phyloP scores from a whole-genome alignment of 2,797 vertebrate genomes.

The Decapterus maruadsi region DNA sequence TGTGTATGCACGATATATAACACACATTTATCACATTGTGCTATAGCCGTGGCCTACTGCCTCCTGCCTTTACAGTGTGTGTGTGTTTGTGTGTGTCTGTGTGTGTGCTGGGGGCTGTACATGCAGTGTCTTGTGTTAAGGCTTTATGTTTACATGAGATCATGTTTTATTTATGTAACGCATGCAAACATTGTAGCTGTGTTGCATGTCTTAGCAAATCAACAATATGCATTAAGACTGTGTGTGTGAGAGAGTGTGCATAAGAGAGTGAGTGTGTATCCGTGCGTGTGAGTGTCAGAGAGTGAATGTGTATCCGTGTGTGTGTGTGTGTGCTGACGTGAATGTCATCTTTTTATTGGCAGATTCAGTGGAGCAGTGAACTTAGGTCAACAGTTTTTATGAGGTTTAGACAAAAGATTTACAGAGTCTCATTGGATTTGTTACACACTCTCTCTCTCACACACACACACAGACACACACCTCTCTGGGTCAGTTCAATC shows the following conservation, averaged over 20 bases:
- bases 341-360: slow-evolving; percentile 24
- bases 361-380: slow-evolving; percentile 28
- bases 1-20: slow-evolving; percentile 18
- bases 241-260: not conserved
- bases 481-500: slow-evolving; percentile 48
- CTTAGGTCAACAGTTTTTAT: slow-evolving; percentile 63
- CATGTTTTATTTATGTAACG: slow-evolving; percentile 66
- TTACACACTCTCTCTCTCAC: slow-evolving; percentile 9
- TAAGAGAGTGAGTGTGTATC: not conserved
- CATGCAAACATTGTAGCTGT: slow-evolving; percentile 21
- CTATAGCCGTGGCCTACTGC: slow-evolving; percentile 7
- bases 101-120: not conserved
- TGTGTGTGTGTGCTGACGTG: not conserved
- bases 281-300: not conserved
- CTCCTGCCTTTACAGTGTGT: slow-evolving; percentile 6
- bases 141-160: slow-evolving; percentile 46
- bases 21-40: slow-evolving; percentile 55
- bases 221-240: slow-evolving; percentile 32
- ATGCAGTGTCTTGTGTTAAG: slow-evolving; percentile 13
- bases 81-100: slow-evolving; percentile 18
- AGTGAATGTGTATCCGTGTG: not conserved
- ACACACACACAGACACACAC: slow-evolving; percentile 9
- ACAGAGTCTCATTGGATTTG: slow-evolving; percentile 42
- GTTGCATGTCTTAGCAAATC: slow-evolving; percentile 27
- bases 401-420: slow-evolving; percentile 54